Evolutionary conservation across 1,140 invertebrate genomes (phyloP), one percentile per base, ranked within the genome.

Genomic region (Vanessa atalanta): DNA sequence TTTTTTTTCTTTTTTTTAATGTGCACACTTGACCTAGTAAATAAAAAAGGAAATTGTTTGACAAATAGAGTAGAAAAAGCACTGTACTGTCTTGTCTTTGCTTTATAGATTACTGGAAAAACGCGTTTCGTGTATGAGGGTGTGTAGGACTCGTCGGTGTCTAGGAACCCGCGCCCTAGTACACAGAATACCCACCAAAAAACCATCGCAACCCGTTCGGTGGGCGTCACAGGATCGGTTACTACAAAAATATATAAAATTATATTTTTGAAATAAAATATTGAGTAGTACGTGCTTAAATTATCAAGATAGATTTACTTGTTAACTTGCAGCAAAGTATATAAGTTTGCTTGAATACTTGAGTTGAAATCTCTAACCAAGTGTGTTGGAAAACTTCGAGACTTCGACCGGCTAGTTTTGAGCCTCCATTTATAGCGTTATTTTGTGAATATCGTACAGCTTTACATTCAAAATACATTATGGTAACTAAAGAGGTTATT

Each of bases 261-360:
- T 15, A n/a, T 14, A 50, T 50, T 12, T 50, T 43, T 43, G 37
- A 43, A 57, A 23, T 57, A 23, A 57, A 61, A 61, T 61, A 61
- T 61, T 61, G 31, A 2, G 31, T n/a, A 6, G 12, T 61, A 37
- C 26, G 57, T 61, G 63, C 9, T 12, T 48, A 65, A 65, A 47
- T 20, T 65, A 20, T 47, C 16, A 64, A 64, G 61, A 16, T 15
- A 60, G 16, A 60, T 43, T n/a, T 60, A n/a, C 15, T 60, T 60
- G 55, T 11, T 60, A 60, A 60, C 55, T 60, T 60, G 14, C 20
- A 14, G 23, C 48, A 51, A 51, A 51, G 48, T 51, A 51, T 26
- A 26, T 23, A 60, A 60, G 20, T 60, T 60, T 26, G 55, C 23
- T 20, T 60, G 55, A 23, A 60, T 60, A 26, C 55, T 60, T 13